Conservation (phyloP, 2,888 invertebrate species). For the Drosophila rellima region DNA sequence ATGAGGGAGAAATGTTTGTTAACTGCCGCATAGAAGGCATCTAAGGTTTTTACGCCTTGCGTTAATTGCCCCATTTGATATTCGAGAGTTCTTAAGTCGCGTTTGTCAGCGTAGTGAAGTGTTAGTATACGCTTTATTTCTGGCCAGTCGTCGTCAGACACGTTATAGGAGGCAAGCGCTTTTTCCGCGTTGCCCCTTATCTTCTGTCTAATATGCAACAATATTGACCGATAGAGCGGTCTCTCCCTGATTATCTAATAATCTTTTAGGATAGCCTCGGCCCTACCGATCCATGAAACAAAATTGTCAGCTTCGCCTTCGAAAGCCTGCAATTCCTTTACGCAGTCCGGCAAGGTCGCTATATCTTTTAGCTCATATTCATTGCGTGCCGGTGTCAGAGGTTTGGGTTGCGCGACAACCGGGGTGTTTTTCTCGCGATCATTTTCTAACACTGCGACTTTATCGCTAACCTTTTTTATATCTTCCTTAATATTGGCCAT, state of each 20-base stretch:
- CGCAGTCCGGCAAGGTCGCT: constrained; percentile 18
- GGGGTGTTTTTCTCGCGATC: constrained; percentile 1
- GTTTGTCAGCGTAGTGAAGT: constrained; percentile 17
- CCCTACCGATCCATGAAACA: constrained; percentile 9
- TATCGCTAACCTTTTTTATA: background rate
- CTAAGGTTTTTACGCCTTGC: background rate
- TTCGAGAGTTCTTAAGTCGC: constrained; percentile 2
- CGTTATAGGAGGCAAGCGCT: constrained; percentile 8
- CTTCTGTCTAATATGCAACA: constrained; percentile 7
- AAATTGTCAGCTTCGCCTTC: constrained; percentile 1
- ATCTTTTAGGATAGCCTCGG: constrained; percentile 1
- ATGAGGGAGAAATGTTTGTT: constrained; percentile 4
- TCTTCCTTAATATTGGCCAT: background rate
- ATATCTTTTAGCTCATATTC: constrained; percentile 2
- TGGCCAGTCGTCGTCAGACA: constrained; percentile 19
- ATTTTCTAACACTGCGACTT: background rate
- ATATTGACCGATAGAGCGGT: constrained; percentile 3
- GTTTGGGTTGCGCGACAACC: background rate
- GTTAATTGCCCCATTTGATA: constrained; percentile 12
- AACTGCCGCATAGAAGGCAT: background rate
- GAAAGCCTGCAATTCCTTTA: constrained; percentile 11
- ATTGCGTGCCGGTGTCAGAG: background rate
- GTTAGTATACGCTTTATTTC: constrained; percentile 14
- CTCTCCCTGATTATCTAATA: constrained; percentile 8
- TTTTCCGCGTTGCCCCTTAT: constrained; percentile 9